A percentile compares a stretch with the other conserved stretches of the same genome.
phyloP scores from a whole-genome alignment of 2,113 vertebrate genomes.

The Connochaetes taurinus region DNA sequence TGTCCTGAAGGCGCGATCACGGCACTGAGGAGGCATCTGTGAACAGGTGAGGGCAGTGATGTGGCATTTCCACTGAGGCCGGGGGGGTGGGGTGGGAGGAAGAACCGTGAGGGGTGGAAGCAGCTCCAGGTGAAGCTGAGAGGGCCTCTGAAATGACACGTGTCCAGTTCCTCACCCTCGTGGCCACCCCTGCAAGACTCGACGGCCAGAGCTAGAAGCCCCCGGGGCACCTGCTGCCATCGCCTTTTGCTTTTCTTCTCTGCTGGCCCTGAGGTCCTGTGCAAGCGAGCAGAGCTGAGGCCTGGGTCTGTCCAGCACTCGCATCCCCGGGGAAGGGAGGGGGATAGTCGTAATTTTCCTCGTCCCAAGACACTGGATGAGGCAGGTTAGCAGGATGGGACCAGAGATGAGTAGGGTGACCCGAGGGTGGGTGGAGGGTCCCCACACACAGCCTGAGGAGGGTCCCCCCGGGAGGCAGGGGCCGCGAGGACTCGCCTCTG shows the following conservation, averaged over 20 bases:
- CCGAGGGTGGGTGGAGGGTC: neutral
- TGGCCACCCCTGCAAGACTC: too few relatives aligned
- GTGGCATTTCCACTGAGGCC: neutral
- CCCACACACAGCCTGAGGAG: too few relatives aligned
- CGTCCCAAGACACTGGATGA: neutral
- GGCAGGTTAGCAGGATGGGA: neutral
- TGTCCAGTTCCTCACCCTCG: neutral
- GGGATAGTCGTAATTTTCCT: neutral
- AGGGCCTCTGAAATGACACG: rapidly evolving
- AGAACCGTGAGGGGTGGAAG: rapidly evolving
- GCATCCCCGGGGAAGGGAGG: neutral
- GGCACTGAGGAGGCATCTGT: rapidly evolving
- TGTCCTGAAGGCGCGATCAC: rapidly evolving
- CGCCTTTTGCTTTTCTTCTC: neutral
- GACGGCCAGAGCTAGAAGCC: neutral
- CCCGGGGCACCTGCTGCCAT: neutral
- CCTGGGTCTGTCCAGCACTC: rapidly evolving
- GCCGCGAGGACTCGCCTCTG: neutral
- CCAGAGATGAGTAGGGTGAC: neutral
- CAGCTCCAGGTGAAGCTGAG: neutral
- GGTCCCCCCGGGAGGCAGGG: neutral
- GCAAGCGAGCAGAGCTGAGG: neutral
- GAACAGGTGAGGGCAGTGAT: rapidly evolving
- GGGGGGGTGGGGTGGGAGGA: rapidly evolving
- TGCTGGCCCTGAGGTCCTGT: too few relatives aligned